Percentiles rank a stretch among this genome's conserved stretches.
Conservation (phyloP, 2,113 vertebrate species). For the rat (Rattus norvegicus) region GRCr8 NC_086023.1:118459001-118459500, state of each 20-base stretch:
- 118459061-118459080: conserved; percentile 51
- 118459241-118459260: background rate
- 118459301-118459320: background rate
- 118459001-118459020: conserved; percentile 76
- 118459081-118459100: conserved; percentile 63
- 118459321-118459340: background rate
- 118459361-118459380: background rate
- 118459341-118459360: background rate
- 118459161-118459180: conserved; percentile 53
- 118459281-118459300: background rate
- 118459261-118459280: background rate
- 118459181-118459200: conserved; percentile 54
- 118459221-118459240: background rate
- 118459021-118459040: conserved; percentile 69
- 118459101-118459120: background rate
- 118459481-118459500: background rate
- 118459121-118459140: conserved; percentile 25
- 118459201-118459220: conserved; percentile 32
- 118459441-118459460: background rate
- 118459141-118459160: conserved; percentile 57
- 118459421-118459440: conserved; percentile 42
- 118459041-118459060: conserved; percentile 61
- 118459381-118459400: background rate
- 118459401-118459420: background rate
- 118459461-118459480: conserved; percentile 22